Evolutionary conservation across 2,113 vertebrate genomes (phyloP).

Genomic region (Fregetta grallaria): DNA sequence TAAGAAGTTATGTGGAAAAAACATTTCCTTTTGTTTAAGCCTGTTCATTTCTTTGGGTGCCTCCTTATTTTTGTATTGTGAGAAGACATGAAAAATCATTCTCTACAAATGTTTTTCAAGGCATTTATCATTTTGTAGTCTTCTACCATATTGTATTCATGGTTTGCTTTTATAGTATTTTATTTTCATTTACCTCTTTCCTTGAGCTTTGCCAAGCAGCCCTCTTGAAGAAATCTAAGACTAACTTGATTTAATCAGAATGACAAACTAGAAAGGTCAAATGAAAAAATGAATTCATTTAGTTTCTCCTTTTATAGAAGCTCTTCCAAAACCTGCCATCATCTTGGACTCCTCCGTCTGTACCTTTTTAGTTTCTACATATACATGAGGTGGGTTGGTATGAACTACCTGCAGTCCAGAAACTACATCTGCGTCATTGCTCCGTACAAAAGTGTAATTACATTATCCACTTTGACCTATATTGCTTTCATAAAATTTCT

Average conservation of each 20-base stretch:
- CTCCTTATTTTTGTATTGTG: background rate
- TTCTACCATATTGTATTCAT: background rate
- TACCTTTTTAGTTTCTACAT: background rate
- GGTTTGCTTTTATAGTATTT: background rate
- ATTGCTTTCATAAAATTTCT: background rate
- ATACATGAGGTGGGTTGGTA: background rate
- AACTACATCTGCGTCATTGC: background rate
- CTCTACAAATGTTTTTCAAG: background rate
- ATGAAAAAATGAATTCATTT: background rate
- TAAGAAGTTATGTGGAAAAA: slow-evolving; percentile 15
- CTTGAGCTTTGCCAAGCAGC: background rate
- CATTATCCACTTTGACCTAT: background rate
- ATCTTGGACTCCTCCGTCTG: background rate
- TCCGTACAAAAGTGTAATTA: background rate
- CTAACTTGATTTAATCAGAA: background rate
- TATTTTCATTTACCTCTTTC: background rate
- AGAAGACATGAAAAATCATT: background rate
- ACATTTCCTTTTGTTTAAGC: slow-evolving; percentile 4
- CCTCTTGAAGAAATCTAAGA: background rate
- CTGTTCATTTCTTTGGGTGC: background rate
- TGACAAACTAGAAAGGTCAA: background rate
- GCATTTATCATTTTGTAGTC: background rate
- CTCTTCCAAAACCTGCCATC: background rate
- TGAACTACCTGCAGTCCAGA: background rate
- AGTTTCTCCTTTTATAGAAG: background rate